Conservation (phyloP, 2,113 vertebrate genomes). For the Struthidea cinerea region DNA sequence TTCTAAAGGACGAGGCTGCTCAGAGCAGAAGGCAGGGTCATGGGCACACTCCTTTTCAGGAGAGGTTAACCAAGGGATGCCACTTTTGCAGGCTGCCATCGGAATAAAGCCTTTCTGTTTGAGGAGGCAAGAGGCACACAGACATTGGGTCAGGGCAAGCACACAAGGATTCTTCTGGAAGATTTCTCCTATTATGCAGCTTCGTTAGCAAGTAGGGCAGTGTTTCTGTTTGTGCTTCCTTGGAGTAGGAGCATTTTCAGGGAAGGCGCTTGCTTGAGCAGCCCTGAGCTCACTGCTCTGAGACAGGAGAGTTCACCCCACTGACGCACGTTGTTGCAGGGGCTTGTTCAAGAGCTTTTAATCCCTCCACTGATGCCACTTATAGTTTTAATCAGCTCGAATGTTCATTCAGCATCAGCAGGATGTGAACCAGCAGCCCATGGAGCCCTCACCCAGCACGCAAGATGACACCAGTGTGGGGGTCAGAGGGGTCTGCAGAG, state of each 20-base stretch:
- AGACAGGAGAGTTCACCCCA: background rate
- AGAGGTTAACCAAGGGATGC: background rate
- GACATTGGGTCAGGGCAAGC: background rate
- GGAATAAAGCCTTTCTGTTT: background rate
- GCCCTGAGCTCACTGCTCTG: background rate
- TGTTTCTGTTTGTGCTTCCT: background rate
- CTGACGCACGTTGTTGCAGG: background rate
- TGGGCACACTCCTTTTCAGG: background rate
- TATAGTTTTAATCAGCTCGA: slow-evolving; percentile 37
- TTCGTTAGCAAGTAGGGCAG: background rate
- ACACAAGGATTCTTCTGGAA: background rate
- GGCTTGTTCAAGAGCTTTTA: slow-evolving; percentile 17
- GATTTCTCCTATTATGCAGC: background rate
- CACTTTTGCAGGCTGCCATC: background rate
- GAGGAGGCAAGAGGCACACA: background rate
- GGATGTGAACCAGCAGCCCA: background rate
- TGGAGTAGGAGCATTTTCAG: background rate
- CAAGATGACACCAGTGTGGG: background rate
- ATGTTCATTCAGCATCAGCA: background rate
- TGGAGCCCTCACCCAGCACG: background rate
- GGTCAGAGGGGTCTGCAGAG: background rate
- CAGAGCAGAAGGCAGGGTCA: background rate
- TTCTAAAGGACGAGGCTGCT: background rate
- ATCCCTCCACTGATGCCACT: slow-evolving; percentile 32
- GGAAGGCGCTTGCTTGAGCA: background rate